Evolutionary conservation across 2,888 invertebrate genomes (phyloP).

Genomic region (Cosmorhoe ocellata): DNA sequence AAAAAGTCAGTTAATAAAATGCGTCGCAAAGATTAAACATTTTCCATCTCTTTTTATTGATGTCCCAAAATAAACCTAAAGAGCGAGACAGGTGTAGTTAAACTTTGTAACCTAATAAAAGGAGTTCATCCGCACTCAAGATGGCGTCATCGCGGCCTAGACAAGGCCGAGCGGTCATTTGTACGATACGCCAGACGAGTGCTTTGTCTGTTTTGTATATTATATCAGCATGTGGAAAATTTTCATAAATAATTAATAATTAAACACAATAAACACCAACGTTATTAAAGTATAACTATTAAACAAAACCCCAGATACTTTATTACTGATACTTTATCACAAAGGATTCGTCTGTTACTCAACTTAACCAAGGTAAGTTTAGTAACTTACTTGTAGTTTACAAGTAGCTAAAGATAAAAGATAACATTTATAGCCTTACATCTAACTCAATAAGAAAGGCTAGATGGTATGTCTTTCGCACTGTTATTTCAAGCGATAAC

Average conservation of each 20-base stretch:
- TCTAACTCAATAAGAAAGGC: too few relatives aligned
- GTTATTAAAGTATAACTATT: too few relatives aligned
- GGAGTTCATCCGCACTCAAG: constrained; percentile 69
- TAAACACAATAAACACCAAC: too few relatives aligned
- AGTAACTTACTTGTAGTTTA: too few relatives aligned
- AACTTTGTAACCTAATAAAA: constrained; percentile 70
- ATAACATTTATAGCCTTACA: too few relatives aligned
- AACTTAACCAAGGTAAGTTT: too few relatives aligned
- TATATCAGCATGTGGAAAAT: constrained; percentile 49
- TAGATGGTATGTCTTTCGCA: constrained; percentile 72
- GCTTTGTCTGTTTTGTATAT: constrained; percentile 62
- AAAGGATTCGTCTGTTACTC: too few relatives aligned
- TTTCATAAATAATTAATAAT: constrained; percentile 27
- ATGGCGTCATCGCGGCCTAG: constrained; percentile 82
- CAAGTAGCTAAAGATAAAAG: too few relatives aligned
- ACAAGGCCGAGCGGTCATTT: constrained; percentile 81
- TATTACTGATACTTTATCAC: too few relatives aligned
- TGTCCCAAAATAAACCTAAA: constrained; percentile 28
- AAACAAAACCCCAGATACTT: too few relatives aligned
- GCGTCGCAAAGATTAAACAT: constrained; percentile 38
- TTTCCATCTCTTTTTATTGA: constrained; percentile 47
- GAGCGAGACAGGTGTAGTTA: constrained; percentile 57
- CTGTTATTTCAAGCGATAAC: constrained; percentile 62
- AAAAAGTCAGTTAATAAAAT: constrained; percentile 38
- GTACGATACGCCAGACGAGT: constrained; percentile 70